A percentile compares a stretch with the other conserved stretches of the same genome.
phyloP scores from a whole-genome alignment of 2,797 vertebrate genomes.

The Oceanodroma leucorhoa region DNA sequence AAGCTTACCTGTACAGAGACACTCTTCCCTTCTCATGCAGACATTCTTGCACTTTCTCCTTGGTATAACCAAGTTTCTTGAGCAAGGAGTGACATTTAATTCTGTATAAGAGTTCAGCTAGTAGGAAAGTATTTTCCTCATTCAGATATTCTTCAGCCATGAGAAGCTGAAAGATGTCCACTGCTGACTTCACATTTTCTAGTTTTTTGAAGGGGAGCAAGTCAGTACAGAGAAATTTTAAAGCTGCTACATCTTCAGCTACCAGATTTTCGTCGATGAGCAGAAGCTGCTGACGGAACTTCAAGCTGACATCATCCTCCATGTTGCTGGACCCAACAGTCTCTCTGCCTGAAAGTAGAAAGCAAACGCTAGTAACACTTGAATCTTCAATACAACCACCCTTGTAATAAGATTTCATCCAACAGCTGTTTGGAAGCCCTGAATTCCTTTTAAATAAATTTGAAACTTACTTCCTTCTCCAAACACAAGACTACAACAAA shows the following conservation, averaged over 20 bases:
- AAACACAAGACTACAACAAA: not conserved
- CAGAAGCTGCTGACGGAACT: conserved; percentile 47
- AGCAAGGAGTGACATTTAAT: conserved; percentile 59
- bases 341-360: not conserved
- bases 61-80: conserved; percentile 41
- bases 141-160: conserved; percentile 28
- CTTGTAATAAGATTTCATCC: not conserved
- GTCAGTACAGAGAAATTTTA: conserved; percentile 77
- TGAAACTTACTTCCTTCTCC: not conserved
- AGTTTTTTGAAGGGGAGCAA: conserved; percentile 47
- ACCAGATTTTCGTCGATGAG: conserved; percentile 48
- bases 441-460: not conserved
- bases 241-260: conserved; percentile 54
- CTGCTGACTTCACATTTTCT: conserved; percentile 36
- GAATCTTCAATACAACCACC: not conserved
- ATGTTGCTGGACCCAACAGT: not conserved
- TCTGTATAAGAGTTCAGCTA: conserved; percentile 72
- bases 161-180: conserved; percentile 66
- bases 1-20: conserved; percentile 69
- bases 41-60: conserved; percentile 23
- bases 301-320: not conserved
- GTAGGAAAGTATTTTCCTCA: conserved; percentile 50
- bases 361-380: not conserved
- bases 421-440: not conserved
- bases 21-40: conserved; percentile 36